Percentiles rank a stretch among this genome's conserved stretches.
phyloP scores from a whole-genome alignment of 1,140 invertebrate genomes.

The Philopotamus ludificatus region DNA sequence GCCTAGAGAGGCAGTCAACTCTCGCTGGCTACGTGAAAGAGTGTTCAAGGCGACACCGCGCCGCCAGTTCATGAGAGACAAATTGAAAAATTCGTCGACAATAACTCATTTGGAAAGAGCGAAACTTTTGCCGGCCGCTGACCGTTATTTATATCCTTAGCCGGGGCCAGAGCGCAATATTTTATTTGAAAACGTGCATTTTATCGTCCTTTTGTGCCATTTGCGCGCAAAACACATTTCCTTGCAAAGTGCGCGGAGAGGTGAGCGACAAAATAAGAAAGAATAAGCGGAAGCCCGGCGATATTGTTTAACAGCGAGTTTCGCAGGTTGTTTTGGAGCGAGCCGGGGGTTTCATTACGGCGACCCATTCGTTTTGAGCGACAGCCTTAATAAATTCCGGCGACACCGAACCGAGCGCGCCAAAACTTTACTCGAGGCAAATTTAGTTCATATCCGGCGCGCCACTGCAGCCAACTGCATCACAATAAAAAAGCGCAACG shows the following conservation, averaged over 20 bases:
- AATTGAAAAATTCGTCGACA: constrained; percentile 20
- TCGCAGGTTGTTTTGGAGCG: not conserved
- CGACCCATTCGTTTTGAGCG: constrained; percentile 17
- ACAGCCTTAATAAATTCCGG: constrained; percentile 26
- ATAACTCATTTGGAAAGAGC: constrained; percentile 25
- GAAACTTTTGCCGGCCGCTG: not conserved
- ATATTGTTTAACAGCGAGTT: constrained; percentile 21
- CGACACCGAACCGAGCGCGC: not conserved
- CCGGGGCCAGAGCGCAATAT: constrained; percentile 3
- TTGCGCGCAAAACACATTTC: not conserved
- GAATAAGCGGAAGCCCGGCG: not conserved
- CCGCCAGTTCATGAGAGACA: not conserved
- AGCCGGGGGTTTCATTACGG: not conserved
- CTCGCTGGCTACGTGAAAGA: too few species aligned
- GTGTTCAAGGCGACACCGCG: too few species aligned
- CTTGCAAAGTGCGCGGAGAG: not conserved
- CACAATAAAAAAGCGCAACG: not conserved
- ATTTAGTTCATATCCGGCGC: constrained; percentile 6
- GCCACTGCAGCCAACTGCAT: not conserved
- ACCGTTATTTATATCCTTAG: constrained; percentile 13
- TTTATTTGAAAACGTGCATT: constrained; percentile 26
- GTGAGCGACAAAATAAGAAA: not conserved
- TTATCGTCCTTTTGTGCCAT: constrained; percentile 11
- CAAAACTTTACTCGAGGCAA: constrained; percentile 4
- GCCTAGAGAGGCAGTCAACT: too few species aligned